Evolutionary conservation across 2,113 vertebrate genomes (phyloP), one percentile per base, ranked within the genome.

Genomic region (Cyphomyrus discorhynchus): DNA sequence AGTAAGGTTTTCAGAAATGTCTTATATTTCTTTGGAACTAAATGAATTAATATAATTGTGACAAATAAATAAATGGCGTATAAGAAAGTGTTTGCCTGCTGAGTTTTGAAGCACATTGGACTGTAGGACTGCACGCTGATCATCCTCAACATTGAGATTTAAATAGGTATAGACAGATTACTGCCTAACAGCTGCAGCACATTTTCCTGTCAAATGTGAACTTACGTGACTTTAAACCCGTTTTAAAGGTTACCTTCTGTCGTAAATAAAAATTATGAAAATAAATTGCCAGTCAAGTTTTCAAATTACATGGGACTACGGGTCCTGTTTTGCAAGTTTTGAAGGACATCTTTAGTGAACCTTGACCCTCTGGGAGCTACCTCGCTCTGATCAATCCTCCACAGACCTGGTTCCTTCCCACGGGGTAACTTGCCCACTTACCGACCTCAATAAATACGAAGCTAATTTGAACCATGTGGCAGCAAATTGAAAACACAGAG

Each of bases 401-500:
- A 96, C 94, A 90, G 91, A 94, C 95, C 95, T 3, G 95, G 95
- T 94, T 90, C 91, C 95, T 94, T 94, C 93, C 93, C 93, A 94
- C 93, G 94, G 94, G 93, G 94, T 92, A 58, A 89, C 15, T 87
- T 93, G 94, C 94, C 93, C 94, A 95, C 90, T 90, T 91, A 92
- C 93, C 95, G 31, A 94, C 94, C 92, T 95, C 95, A 95, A 96
- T 97, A 97, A 96, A 96, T 95, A 95, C 92, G 92, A 88, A 93
- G 95, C 94, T 96, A 96, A 96, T 96, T 96, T 94, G 96, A 96
- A 96, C 95, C 95, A 96, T 95, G 95, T 96, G 96, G 92, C 89
- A 31, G 88, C 93, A 96, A 96, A 96, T 96, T 95, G 95, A 95
- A 96, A 96, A 96, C 95, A 95, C 91, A 92, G 95, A 93, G 80